These are phyloP conservation scores for Mythimna pallens DNA, from an alignment of 2,888 invertebrate genomes.

Conservation along the genomic window DNA sequence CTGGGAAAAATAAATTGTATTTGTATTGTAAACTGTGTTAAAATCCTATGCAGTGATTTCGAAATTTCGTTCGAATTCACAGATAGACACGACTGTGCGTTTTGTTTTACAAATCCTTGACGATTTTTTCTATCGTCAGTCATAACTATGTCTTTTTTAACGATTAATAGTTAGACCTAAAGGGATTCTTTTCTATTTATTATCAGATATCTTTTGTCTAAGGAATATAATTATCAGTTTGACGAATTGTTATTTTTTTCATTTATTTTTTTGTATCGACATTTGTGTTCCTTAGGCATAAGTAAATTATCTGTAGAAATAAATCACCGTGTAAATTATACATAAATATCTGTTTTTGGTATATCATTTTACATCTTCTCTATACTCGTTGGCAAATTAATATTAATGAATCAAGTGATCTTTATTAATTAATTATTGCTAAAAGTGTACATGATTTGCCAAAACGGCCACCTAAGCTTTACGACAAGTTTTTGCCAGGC, in stretches of 20 bases:
- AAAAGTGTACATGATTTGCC: not conserved
- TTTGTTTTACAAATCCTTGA: not conserved
- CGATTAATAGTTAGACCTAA: not conserved
- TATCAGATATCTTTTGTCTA: not conserved
- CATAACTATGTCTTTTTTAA: not conserved
- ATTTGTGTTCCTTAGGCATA: not conserved
- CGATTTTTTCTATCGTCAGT: not conserved
- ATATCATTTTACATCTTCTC: not conserved
- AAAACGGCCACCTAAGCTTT: not conserved
- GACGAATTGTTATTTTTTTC: not conserved
- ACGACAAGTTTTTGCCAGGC: not conserved
- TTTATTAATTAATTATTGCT: not conserved
- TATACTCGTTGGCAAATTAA: not conserved
- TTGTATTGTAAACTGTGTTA: not conserved
- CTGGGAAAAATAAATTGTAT: not conserved
- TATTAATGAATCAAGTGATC: not conserved
- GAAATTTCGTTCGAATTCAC: slow-evolving; percentile 5
- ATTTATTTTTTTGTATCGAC: not conserved
- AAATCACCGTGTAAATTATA: not conserved
- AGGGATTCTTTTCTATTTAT: not conserved
- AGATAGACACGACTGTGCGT: not conserved
- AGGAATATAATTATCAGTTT: not conserved
- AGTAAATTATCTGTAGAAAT: not conserved
- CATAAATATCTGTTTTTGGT: not conserved
- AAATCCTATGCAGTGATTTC: slow-evolving; percentile 13